These are phyloP conservation scores for Anguilla rostrata DNA, from an alignment of 2,113 vertebrate species.

Conservation along the genomic window DNA sequence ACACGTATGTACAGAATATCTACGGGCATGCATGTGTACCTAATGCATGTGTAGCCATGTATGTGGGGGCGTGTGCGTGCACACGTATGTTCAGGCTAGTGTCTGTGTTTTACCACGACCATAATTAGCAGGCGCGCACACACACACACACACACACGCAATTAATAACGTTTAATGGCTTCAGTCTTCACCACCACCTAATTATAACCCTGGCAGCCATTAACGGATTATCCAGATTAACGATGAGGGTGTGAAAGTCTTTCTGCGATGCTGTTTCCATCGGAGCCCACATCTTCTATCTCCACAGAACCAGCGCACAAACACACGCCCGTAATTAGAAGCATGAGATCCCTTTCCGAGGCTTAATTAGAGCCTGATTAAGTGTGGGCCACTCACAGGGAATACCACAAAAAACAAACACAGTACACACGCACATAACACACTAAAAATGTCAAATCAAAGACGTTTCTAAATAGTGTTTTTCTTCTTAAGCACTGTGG, in stretches of 20 bases:
- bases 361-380: neutral
- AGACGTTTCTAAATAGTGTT: neutral
- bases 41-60: neutral
- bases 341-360: neutral
- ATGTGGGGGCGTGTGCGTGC: too few relatives aligned
- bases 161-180: constrained; percentile 3
- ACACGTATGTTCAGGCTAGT: neutral
- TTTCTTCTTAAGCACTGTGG: neutral
- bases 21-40: neutral
- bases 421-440: neutral
- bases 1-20: too few relatives aligned
- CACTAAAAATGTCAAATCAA: neutral
- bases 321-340: constrained; percentile 12
- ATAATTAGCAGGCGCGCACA: neutral
- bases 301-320: neutral
- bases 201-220: constrained; percentile 14
- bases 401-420: neutral
- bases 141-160: neutral
- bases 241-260: neutral
- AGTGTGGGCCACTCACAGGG: neutral
- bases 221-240: neutral
- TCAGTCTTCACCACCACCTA: constrained; percentile 18
- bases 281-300: neutral
- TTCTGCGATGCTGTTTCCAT: neutral
- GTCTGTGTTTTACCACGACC: neutral